Evolutionary conservation across 2,888 invertebrate species (phyloP).

Genomic region (Lithosia quadra): DNA sequence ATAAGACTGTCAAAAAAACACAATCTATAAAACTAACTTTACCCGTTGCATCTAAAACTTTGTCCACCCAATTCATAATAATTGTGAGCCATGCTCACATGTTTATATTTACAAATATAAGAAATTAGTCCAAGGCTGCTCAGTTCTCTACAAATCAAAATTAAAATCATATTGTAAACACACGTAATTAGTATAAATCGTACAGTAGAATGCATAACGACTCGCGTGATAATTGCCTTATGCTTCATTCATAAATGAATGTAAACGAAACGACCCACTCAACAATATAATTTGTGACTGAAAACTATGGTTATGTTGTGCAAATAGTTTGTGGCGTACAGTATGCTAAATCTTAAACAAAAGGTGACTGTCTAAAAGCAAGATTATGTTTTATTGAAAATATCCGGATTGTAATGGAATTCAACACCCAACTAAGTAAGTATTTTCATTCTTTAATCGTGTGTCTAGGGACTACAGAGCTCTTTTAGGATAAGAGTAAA

Average conservation of each 20-base stretch:
- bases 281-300: constrained; percentile 26
- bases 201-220: constrained; percentile 22
- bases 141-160: constrained; percentile 14
- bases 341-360: neutral
- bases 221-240: constrained; percentile 45
- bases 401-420: neutral
- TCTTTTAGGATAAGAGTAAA: neutral
- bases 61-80: neutral
- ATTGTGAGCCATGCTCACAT: neutral
- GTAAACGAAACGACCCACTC: constrained; percentile 14
- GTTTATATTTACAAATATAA: constrained; percentile 8
- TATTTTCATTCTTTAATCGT: neutral
- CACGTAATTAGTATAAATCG: constrained; percentile 39
- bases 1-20: neutral
- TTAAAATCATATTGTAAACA: constrained; percentile 20
- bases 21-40: neutral
- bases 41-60: neutral
- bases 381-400: neutral
- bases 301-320: constrained; percentile 3
- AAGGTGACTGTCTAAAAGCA: neutral
- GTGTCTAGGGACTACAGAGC: neutral
- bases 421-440: neutral
- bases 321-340: constrained; percentile 9
- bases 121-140: neutral
- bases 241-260: constrained; percentile 42